Conservation (phyloP, 1,140 invertebrate species). For the Grapholita molesta region DNA sequence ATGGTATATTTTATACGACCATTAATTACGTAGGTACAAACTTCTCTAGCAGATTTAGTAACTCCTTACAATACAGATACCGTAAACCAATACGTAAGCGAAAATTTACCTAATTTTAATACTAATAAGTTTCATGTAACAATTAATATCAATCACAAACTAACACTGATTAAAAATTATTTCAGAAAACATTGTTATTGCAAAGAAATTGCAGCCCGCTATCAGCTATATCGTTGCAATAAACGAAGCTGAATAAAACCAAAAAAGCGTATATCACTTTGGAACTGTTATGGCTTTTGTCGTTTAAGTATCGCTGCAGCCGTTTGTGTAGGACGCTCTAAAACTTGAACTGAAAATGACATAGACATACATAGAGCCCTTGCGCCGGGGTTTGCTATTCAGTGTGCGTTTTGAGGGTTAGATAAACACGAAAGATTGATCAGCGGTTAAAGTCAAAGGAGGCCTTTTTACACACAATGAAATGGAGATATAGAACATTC, state of each 20-base stretch:
- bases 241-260: neutral
- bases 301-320: neutral
- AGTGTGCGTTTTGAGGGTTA: neutral
- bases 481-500: too few species aligned
- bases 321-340: neutral
- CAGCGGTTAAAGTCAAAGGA: neutral
- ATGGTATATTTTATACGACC: too few species aligned
- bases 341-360: constrained; percentile 7
- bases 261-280: neutral
- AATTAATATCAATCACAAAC: neutral
- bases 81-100: too few species aligned
- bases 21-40: too few species aligned
- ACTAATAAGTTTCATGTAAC: neutral
- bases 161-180: neutral
- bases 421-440: neutral
- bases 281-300: neutral
- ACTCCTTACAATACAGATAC: too few species aligned
- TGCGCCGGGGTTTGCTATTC: constrained; percentile 4
- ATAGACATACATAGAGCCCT: neutral
- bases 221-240: neutral
- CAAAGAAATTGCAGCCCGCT: neutral
- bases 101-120: too few species aligned
- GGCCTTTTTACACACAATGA: too few species aligned
- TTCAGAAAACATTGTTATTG: constrained; percentile 7
- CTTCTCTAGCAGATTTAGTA: too few species aligned